A percentile compares a stretch with the other conserved stretches of the same genome.
These are phyloP conservation scores for Sebastes steindachneri DNA, from an alignment of 2,797 vertebrate genomes.

Conservation along the genomic window DNA sequence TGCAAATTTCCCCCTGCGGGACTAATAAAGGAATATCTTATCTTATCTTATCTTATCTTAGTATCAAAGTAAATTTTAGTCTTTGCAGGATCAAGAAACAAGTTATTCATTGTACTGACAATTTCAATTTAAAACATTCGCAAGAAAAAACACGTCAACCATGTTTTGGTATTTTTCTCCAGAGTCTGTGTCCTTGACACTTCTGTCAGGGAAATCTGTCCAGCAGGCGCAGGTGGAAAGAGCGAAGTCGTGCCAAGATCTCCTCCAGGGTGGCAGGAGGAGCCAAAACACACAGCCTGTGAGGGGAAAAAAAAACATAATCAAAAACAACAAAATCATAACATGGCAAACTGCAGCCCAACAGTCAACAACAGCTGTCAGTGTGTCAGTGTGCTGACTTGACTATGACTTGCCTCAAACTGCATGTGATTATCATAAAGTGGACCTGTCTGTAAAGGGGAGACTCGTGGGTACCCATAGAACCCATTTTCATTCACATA, in stretches of 20 bases:
- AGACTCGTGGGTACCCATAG: too few species aligned
- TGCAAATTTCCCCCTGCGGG: too few species aligned
- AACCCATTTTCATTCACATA: too few species aligned
- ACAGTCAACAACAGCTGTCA: too few species aligned
- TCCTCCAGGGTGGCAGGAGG: conserved; percentile 41
- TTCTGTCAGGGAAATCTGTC: conserved; percentile 34
- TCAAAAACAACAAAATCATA: too few species aligned
- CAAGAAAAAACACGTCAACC: neutral
- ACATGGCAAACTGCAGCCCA: too few species aligned
- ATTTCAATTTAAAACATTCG: neutral
- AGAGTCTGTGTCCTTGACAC: conserved; percentile 15
- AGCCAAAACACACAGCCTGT: conserved; percentile 49
- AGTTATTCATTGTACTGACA: neutral
- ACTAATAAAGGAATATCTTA: too few species aligned
- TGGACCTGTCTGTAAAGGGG: too few species aligned
- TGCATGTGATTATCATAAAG: too few species aligned
- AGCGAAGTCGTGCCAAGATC: conserved; percentile 27
- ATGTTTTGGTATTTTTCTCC: neutral
- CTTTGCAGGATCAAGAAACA: neutral
- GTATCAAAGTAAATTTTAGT: neutral
- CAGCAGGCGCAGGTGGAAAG: conserved; percentile 58
- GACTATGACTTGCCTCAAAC: too few species aligned
- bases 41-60: too few species aligned
- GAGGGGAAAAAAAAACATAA: neutral
- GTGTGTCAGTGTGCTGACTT: too few species aligned